These are phyloP conservation scores for Oriolus oriolus DNA, from an alignment of 2,113 vertebrate genomes.

Conservation along the genomic window DNA sequence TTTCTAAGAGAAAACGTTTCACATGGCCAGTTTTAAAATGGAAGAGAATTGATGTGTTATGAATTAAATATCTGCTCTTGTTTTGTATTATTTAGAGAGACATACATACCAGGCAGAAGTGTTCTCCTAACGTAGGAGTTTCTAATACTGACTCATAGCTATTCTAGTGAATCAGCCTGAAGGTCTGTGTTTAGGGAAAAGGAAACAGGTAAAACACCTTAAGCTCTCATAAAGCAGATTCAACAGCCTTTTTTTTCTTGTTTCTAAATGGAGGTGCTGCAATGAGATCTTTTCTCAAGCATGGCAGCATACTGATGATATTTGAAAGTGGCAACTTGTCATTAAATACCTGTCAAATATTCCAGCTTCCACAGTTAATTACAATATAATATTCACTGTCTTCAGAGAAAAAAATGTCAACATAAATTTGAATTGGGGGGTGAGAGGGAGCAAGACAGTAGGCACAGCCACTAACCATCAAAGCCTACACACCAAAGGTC, in stretches of 20 bases:
- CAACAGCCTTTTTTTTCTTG: background rate
- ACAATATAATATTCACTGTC: background rate
- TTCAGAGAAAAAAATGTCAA: background rate
- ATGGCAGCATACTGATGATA: background rate
- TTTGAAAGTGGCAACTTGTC: background rate
- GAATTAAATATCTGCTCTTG: background rate
- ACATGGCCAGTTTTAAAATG: background rate
- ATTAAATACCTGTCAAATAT: background rate
- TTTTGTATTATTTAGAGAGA: background rate
- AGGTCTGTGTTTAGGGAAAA: background rate
- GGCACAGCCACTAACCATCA: background rate
- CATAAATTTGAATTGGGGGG: background rate
- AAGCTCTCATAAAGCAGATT: background rate
- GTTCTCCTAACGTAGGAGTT: background rate
- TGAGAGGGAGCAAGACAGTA: background rate
- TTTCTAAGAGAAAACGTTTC: background rate
- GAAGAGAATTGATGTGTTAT: background rate
- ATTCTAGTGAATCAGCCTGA: background rate
- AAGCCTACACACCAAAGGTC: background rate
- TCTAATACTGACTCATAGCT: background rate
- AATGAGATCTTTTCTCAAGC: background rate
- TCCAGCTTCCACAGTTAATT: background rate
- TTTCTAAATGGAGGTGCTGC: background rate
- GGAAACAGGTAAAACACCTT: background rate
- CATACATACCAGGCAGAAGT: background rate